Evolutionary conservation across 2,888 invertebrate species (phyloP).

Genomic region (Chorisops tibialis): DNA sequence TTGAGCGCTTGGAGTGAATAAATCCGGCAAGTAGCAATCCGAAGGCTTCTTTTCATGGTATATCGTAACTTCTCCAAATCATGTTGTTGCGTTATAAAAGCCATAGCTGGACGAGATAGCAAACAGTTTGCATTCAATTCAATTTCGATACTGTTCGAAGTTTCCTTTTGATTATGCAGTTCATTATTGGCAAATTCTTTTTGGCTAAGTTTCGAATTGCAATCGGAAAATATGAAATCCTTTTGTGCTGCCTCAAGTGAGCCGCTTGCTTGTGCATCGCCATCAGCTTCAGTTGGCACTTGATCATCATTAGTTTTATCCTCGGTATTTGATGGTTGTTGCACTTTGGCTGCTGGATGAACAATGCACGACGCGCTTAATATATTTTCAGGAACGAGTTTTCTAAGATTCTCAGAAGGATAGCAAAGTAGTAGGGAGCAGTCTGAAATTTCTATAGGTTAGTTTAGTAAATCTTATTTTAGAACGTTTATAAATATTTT

Average conservation of each 20-base stretch:
- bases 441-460: constrained; percentile 35
- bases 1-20: constrained; percentile 92
- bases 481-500: neutral
- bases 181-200: constrained; percentile 29
- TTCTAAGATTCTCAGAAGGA: constrained; percentile 83
- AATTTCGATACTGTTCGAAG: constrained; percentile 34
- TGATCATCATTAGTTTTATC: constrained; percentile 48
- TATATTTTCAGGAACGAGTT: constrained; percentile 67
- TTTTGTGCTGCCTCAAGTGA: constrained; percentile 5
- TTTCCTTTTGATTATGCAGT: constrained; percentile 28
- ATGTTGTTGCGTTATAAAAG: constrained; percentile 81
- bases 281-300: neutral
- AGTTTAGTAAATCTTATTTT: neutral
- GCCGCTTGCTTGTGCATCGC: neutral
- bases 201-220: constrained; percentile 21
- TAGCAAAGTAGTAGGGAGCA: constrained; percentile 67
- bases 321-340: constrained; percentile 34
- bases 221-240: constrained; percentile 25
- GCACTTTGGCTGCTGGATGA: constrained; percentile 46
- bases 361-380: constrained; percentile 45
- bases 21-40: constrained; percentile 75
- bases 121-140: constrained; percentile 42
- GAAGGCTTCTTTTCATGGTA: constrained; percentile 84
- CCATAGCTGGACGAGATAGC: constrained; percentile 70
- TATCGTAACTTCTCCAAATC: constrained; percentile 79